Percentiles rank a stretch among this genome's conserved stretches.
Conservation (phyloP, 2,797 vertebrate species). For the Chromis chromis region DNA sequence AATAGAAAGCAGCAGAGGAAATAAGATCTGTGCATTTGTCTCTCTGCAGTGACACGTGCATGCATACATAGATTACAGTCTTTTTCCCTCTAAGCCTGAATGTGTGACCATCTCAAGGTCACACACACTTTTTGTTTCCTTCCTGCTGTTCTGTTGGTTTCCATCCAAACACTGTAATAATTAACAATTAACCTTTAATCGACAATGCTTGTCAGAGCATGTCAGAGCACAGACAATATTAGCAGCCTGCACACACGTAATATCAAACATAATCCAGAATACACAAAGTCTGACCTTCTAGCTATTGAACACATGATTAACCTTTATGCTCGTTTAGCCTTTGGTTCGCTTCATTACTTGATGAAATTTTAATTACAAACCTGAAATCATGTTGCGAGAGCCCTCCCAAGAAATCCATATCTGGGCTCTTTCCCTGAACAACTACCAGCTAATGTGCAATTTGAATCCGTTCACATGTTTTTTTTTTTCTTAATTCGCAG, state of each 20-base stretch:
- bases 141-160: conserved; percentile 31
- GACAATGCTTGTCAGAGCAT: conserved; percentile 63
- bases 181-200: conserved; percentile 76
- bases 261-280: conserved; percentile 58
- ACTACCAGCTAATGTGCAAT: conserved; percentile 53
- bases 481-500: not conserved
- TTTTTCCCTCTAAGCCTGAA: not conserved
- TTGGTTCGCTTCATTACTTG: conserved; percentile 70
- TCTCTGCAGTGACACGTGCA: conserved; percentile 20
- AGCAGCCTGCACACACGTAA: conserved; percentile 46
- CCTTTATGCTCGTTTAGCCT: conserved; percentile 76
- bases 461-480: conserved; percentile 46
- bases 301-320: conserved; percentile 76
- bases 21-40: conserved; percentile 1
- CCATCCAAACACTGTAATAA: conserved; percentile 43
- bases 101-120: conserved; percentile 34
- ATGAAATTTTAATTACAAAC: conserved; percentile 77
- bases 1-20: conserved; percentile 25
- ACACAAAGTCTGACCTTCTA: conserved; percentile 72
- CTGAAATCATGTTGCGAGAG: conserved; percentile 60
- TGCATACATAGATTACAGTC: not conserved
- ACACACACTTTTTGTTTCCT: conserved; percentile 33
- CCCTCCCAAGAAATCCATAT: conserved; percentile 60
- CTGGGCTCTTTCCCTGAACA: conserved; percentile 33
- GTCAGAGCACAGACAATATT: conserved; percentile 61